These are phyloP conservation scores for Vireo griseus DNA, from an alignment of 2,797 vertebrate genomes.

Conservation along the genomic window DNA sequence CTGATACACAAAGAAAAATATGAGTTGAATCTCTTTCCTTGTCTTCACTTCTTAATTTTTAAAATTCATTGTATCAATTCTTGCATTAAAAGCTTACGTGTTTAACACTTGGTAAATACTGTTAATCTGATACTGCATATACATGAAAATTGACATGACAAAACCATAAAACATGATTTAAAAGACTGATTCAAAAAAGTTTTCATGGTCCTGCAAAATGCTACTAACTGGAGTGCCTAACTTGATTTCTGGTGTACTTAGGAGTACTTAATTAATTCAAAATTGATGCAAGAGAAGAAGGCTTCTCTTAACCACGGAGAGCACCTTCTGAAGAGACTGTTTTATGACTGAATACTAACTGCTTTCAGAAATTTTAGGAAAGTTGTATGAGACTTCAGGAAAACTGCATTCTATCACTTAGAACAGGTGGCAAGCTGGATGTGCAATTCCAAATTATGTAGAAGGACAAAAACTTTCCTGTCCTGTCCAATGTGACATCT, in stretches of 20 bases:
- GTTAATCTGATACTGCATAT: neutral
- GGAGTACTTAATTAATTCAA: neutral
- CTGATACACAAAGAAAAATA: neutral
- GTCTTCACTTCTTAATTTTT: neutral
- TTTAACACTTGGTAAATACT: neutral
- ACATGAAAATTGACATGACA: neutral
- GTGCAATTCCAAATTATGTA: neutral
- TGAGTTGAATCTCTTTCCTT: neutral
- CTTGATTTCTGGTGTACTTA: neutral
- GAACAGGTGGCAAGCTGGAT: neutral
- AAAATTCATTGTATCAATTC: neutral
- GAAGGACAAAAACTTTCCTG: neutral
- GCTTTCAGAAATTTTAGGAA: neutral
- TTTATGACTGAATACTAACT: neutral
- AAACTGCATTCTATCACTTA: neutral
- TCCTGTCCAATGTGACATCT: neutral
- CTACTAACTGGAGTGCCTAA: neutral
- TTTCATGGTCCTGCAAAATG: neutral
- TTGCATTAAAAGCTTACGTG: neutral
- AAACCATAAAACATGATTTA: neutral
- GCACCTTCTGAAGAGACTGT: neutral
- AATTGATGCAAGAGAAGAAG: neutral
- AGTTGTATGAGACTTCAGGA: neutral
- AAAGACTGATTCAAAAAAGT: neutral
- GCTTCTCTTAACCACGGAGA: neutral